Base-by-base conservation (phyloP, 2,113 vertebrate genomes). In the Melanerpes aurifrons region DNA sequence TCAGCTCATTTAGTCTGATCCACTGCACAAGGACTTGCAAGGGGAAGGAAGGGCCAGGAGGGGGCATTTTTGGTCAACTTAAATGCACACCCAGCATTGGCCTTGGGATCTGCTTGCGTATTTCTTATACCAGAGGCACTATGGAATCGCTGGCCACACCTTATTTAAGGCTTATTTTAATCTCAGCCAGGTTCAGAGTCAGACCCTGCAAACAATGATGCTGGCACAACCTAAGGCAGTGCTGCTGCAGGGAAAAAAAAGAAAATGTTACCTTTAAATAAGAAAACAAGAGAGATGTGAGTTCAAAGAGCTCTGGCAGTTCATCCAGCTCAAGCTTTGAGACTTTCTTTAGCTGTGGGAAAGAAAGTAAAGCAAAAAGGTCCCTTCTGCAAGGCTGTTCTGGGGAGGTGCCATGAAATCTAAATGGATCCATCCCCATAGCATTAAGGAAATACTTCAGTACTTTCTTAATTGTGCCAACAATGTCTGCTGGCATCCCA, bases 41-140 rank as follows among this genome's bases (percentile, higher is more conserved):
- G 88, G 75, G 92, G 86, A 93, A 69, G 57, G 62, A 94, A 90
- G 86, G 92, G 88, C 93, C 96, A 94, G 95, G 94, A 96, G 95
- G 73, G 92, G 93, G 92, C 90, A 96, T 96, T 96, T 96, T 94
- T 92, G 62, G 90, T 90, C 93, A 96, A 92, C 45, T 88, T 88
- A 93, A 92, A 90, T 45, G 37, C 37, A 74, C 37, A 25, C 12
- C 62, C 62, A 72, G 88, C 25, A 86, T 88, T 81, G 76, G 54
- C 76, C 69, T 90, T 32, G 43, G 57, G 20, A 59, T 63, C 40
- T 50, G 43, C 21, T 73, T 87, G 57, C 32, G 18, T 57, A 10
- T 37, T 13, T 68, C 35, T 80, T 58, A 1, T 20, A 47, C 29
- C 25, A 63, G 63, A 66, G 24, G 22, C 18, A 53, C 15, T 53